Conservation (phyloP, 2,888 invertebrate genomes). For the Escarpia spicata region DNA sequence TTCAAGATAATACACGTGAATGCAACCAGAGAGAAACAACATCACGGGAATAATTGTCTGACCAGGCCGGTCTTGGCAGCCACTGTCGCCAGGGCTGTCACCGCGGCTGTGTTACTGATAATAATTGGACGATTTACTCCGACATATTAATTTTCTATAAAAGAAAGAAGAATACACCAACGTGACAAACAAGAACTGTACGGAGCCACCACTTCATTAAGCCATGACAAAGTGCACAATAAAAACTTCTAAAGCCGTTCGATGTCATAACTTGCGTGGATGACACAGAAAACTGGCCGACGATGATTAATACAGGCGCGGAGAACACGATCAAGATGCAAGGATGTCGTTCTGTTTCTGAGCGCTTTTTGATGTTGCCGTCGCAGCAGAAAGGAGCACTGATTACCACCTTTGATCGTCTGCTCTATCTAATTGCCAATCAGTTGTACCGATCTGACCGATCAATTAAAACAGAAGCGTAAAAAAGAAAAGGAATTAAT, state of each 20-base stretch:
- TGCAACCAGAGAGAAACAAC: too few species aligned
- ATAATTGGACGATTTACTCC: neutral
- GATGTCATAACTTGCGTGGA: neutral
- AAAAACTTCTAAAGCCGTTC: neutral
- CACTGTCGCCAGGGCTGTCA: neutral
- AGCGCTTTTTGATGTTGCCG: neutral
- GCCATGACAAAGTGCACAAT: neutral
- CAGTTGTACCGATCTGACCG: neutral
- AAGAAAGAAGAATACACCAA: neutral
- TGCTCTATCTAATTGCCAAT: neutral
- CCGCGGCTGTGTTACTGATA: neutral
- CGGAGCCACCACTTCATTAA: neutral
- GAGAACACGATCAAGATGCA: neutral
- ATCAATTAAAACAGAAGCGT: constrained; percentile 13
- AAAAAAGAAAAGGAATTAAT: neutral
- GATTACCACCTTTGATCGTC: constrained; percentile 7
- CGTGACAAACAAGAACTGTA: neutral
- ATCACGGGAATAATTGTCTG: too few species aligned
- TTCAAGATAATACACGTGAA: too few species aligned
- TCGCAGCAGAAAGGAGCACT: neutral
- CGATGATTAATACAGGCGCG: neutral
- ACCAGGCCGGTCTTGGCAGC: too few species aligned
- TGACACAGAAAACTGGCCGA: neutral
- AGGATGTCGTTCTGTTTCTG: neutral
- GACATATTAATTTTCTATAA: neutral